Evolutionary conservation across 2,113 vertebrate species (phyloP), one percentile per base, ranked within the genome.

Genomic region (Eulemur macaco): DNA sequence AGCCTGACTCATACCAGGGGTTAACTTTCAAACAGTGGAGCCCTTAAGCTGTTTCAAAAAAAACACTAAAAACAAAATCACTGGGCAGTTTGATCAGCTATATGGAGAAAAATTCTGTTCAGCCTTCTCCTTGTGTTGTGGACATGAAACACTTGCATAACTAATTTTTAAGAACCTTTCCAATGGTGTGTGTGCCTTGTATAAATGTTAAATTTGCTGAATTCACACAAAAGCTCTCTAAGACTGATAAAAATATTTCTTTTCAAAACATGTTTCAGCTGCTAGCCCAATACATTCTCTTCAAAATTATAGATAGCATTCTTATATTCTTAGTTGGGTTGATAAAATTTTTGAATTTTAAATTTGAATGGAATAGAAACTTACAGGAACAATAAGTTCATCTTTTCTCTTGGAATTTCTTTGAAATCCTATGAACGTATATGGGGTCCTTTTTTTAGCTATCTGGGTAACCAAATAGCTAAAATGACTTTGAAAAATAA

Each of bases 401-500:
- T 96, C 15, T 47, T 96, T 96, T 96, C 29, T 92, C 52, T 86
- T 88, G 4, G 71, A 93, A 96, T 94, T 96, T 42, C 71, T 97
- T 5, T 92, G 89, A 93, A 95, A 91, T 97, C 74, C 21, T 94
- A 47, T 31, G 60, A 90, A 93, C 1, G 5, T 37, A n/a, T 64
- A 10, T 89, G 42, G 97, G 90, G 74, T 94, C 93, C 92, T 42
- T 95, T 66, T 63, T 63, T 63, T 29, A 63, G 60, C 25, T 63
- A 29, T 63, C 60, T 95, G 93, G 95, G 90, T 96, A 86, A 89
- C 25, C 31, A 96, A 97, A 94, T 88, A 95, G 54, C 81, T 68
- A 81, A 63, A 89, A 96, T 77, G 91, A 96, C 71, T 85, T 85
- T 92, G 68, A 94, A 94, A 98, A 91, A 93, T 93, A 82, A 97